phyloP scores from a whole-genome alignment of 1,140 invertebrate species.

The Calosoma granatense region DNA sequence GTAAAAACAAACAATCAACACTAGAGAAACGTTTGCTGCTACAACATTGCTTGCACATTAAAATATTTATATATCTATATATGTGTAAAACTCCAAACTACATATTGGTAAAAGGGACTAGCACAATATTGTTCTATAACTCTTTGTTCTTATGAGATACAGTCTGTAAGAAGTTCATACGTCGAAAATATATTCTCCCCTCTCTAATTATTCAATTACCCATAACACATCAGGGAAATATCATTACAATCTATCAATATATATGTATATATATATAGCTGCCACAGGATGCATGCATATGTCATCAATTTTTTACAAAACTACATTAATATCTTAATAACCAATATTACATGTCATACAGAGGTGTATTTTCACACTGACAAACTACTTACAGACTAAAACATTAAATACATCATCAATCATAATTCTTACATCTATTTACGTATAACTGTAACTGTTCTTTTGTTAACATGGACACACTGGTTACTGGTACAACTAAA shows the following conservation, averaged over 20 bases:
- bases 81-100: constrained; percentile 4
- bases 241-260: too few species aligned
- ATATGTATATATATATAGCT: too few species aligned
- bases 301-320: not conserved
- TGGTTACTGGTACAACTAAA: too few species aligned
- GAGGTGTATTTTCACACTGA: not conserved
- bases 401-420: not conserved
- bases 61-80: not conserved
- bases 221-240: too few species aligned
- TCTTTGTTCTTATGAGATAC: constrained; percentile 1
- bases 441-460: too few species aligned
- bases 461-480: too few species aligned
- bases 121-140: constrained; percentile 3
- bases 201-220: too few species aligned
- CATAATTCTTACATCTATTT: not conserved
- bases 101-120: constrained; percentile 5
- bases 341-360: not conserved
- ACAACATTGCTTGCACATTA: not conserved
- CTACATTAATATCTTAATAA: not conserved
- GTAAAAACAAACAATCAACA: not conserved
- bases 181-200: not conserved
- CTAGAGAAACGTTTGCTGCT: not conserved
- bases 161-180: not conserved
- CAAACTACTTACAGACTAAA: not conserved
- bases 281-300: too few species aligned